Evolutionary conservation across 1,140 invertebrate genomes (phyloP), one percentile per base, ranked within the genome.

Genomic region (Spodoptera frugiperda): DNA sequence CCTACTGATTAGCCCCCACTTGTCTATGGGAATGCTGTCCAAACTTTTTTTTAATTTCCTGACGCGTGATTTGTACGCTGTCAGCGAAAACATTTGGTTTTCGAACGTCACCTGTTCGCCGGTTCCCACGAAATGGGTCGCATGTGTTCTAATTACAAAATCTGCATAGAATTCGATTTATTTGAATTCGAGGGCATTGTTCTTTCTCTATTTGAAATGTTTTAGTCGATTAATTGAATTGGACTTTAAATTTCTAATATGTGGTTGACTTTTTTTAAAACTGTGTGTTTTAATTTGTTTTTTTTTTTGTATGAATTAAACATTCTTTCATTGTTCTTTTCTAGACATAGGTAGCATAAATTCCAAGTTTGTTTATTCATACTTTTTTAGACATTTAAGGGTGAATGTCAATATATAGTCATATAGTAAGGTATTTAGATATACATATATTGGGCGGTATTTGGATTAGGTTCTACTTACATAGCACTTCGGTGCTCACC

Each of bases 21-120:
- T 71, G 48, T 53, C 59, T 79, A 83, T 85, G 80, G 80, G 82
- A 83, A 82, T 84, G 72, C 39, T 51, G 48, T 51, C 44, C 72
- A 75, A 53, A 53, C 48, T 75, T 74, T 74, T 75, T 75, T 78
- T 70, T 76, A 78, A 65, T 72, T 87, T 87, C 86, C 86, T 85
- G 86, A 79, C 19, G 78, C 80, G 85, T 87, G 86, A 87, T 87
- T 86, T 82, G 82, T 78, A 72, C 71, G 61, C 59, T 51, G 72
- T 79, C 76, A 76, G 68, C 57, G 30, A 81, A 71, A 75, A 79
- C 80, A 82, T 82, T 83, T 82, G 81, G 83, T 78, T 83, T 85
- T 79, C 48, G 72, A 79, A 77, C 75, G 74, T 78, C 89, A 90
- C 89, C 89, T 90, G 89, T 89, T 84, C 44, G n/a, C 30, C 19